A percentile compares a stretch with the other conserved stretches of the same genome.
Conservation (phyloP, 2,113 vertebrate genomes). For the Cyprinus carpio region DNA sequence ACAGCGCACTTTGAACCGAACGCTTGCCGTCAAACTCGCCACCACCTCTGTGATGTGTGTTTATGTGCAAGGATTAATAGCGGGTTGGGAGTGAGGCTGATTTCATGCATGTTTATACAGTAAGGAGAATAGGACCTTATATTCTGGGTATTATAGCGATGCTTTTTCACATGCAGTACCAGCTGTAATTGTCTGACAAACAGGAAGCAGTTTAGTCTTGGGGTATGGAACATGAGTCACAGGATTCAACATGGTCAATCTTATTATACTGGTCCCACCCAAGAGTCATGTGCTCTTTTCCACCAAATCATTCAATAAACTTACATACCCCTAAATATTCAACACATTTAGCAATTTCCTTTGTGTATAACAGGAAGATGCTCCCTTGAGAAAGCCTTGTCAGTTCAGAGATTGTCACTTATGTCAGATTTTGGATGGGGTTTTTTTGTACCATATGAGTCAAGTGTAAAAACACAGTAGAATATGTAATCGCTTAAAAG, state of each 20-base stretch:
- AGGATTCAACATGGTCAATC: conserved; percentile 41
- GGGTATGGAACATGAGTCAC: conserved; percentile 58
- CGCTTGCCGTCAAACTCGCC: conserved; percentile 47
- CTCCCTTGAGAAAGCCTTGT: conserved; percentile 23
- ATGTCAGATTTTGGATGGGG: neutral
- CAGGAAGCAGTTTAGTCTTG: conserved; percentile 49
- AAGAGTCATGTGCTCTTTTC: conserved; percentile 1
- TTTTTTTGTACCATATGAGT: neutral
- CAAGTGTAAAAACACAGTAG: neutral
- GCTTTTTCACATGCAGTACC: neutral
- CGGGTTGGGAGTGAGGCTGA: neutral
- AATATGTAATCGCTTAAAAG: no score
- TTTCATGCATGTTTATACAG: conserved; percentile 1
- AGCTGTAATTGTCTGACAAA: conserved; percentile 48
- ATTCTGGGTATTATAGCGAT: neutral
- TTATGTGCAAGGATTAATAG: conserved; percentile 35
- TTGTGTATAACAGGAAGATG: neutral
- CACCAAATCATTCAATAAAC: conserved; percentile 25
- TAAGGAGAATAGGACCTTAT: neutral
- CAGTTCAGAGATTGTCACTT: neutral
- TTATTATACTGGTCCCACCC: conserved; percentile 37
- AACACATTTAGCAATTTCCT: conserved; percentile 22
- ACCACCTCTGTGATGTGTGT: conserved; percentile 39
- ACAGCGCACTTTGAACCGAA: neutral
- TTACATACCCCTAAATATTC: conserved; percentile 13